Conservation (phyloP, 1,140 invertebrate genomes). For the Melitaea cinxia region DNA sequence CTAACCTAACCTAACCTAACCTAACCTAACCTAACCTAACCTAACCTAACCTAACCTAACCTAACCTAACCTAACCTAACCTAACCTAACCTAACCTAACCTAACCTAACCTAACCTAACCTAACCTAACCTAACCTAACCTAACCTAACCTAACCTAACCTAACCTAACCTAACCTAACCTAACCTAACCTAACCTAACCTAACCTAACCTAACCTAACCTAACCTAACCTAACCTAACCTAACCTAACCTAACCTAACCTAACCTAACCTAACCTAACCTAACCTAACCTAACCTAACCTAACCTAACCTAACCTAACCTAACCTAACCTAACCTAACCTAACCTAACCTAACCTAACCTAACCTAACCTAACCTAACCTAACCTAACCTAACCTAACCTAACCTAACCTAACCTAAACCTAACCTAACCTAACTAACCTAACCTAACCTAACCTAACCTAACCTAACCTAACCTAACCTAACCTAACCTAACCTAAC, state of each 20-base stretch:
- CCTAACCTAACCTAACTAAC: too few relatives aligned
- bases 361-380: constrained; percentile 17
- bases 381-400: constrained; percentile 19
- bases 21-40: constrained; percentile 19
- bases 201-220: constrained; percentile 19
- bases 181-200: constrained; percentile 16
- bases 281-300: constrained; percentile 17
- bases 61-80: constrained; percentile 10
- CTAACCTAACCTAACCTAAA: constrained; percentile 19
- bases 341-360: too few relatives aligned
- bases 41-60: constrained; percentile 19
- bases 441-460: constrained; percentile 19
- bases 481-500: constrained; percentile 19
- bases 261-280: too few relatives aligned
- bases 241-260: constrained; percentile 9
- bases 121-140: constrained; percentile 19
- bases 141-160: constrained; percentile 19
- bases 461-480: constrained; percentile 19
- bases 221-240: constrained; percentile 19
- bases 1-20: constrained; percentile 19
- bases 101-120: constrained; percentile 19
- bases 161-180: constrained; percentile 19
- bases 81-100: constrained; percentile 19
- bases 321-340: constrained; percentile 19
- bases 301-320: constrained; percentile 19